Evolutionary conservation across 2,797 vertebrate genomes (phyloP).

Genomic region (Delichon dasypus): DNA sequence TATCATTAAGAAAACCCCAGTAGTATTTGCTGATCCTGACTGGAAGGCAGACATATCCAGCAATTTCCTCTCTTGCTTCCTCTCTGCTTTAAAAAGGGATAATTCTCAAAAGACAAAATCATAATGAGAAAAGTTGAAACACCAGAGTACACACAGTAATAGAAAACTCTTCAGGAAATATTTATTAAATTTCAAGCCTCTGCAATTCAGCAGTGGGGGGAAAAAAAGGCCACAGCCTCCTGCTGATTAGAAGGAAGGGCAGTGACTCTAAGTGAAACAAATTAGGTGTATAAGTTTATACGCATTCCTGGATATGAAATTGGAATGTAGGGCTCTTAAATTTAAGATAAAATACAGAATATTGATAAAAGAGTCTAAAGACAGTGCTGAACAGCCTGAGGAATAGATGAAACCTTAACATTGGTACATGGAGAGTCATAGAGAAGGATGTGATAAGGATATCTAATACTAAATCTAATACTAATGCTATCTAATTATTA

Average conservation of each 20-base stretch:
- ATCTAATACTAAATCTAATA: neutral
- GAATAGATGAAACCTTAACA: neutral
- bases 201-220: neutral
- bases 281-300: neutral
- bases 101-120: slow-evolving; percentile 25
- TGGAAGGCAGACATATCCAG: neutral
- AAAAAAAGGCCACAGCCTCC: neutral
- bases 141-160: neutral
- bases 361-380: neutral
- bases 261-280: neutral
- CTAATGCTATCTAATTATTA: neutral
- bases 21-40: neutral
- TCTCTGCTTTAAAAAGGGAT: neutral
- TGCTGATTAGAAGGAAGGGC: neutral
- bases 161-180: neutral
- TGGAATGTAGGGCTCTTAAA: neutral
- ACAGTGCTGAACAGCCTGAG: neutral
- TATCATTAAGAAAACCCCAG: neutral
- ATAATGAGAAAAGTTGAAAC: slow-evolving; percentile 25
- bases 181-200: slow-evolving; percentile 16
- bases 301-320: neutral
- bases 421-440: neutral
- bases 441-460: neutral
- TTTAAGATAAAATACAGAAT: neutral
- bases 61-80: neutral